phyloP scores from a whole-genome alignment of 2,113 vertebrate species.

The Phylloscopus trochilus region DNA sequence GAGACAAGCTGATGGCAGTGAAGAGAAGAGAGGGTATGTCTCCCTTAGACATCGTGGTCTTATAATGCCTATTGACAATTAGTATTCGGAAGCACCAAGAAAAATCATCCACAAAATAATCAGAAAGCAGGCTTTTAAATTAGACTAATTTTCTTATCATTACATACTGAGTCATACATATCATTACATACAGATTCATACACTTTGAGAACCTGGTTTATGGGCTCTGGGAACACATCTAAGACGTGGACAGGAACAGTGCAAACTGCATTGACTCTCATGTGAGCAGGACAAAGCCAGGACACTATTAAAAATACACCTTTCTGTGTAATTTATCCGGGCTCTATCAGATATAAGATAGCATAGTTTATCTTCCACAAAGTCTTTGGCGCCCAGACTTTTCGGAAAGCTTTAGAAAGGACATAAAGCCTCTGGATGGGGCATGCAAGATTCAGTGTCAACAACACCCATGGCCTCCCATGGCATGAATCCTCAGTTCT shows the following conservation, averaged over 20 bases:
- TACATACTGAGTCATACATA: accelerated
- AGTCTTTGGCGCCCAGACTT: not conserved
- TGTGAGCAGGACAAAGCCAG: not conserved
- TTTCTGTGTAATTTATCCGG: not conserved
- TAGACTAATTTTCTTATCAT: not conserved
- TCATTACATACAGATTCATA: not conserved
- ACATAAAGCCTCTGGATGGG: not conserved
- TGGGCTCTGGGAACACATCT: not conserved
- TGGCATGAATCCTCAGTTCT: not conserved
- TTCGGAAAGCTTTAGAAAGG: not conserved
- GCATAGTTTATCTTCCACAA: not conserved
- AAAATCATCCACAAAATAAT: not conserved
- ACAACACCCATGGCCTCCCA: not conserved
- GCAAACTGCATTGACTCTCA: not conserved
- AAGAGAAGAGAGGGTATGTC: not conserved
- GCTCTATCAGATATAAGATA: not conserved
- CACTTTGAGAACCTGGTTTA: accelerated
- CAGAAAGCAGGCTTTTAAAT: not conserved
- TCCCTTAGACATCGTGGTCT: not conserved
- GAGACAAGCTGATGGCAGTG: accelerated
- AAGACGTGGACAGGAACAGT: not conserved
- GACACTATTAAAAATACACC: not conserved
- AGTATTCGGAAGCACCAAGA: not conserved
- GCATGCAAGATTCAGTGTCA: not conserved
- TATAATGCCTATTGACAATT: not conserved